These are phyloP conservation scores for Anniella stebbinsi DNA, from an alignment of 2,797 vertebrate species.

Conservation along the genomic window DNA sequence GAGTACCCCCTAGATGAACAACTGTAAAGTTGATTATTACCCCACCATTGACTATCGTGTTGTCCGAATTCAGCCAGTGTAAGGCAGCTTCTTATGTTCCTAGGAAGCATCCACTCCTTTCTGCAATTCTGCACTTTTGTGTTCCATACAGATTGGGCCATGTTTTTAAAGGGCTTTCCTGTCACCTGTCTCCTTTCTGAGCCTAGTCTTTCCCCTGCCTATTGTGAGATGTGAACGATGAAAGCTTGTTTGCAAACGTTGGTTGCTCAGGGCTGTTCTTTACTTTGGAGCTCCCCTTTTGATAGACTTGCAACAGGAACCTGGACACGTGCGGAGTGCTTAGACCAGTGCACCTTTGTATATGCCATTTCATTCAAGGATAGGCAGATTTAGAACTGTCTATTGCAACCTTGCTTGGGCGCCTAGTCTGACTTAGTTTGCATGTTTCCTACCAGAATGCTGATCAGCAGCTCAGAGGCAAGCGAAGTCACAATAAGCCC, in stretches of 20 bases:
- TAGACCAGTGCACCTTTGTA: background rate
- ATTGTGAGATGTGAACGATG: background rate
- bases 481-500: constrained; percentile 42
- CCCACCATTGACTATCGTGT: too few species aligned
- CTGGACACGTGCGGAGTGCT: background rate
- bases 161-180: background rate
- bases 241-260: background rate
- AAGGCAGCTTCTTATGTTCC: too few species aligned
- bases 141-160: background rate
- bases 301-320: background rate
- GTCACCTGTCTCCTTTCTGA: background rate
- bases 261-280: background rate
- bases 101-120: background rate
- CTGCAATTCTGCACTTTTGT: background rate
- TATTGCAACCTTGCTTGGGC: background rate
- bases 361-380: background rate
- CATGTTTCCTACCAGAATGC: constrained; percentile 14
- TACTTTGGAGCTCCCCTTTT: background rate
- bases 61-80: too few species aligned
- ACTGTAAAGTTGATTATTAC: too few species aligned
- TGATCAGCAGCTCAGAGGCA: constrained; percentile 50
- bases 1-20: too few species aligned
- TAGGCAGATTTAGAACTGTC: background rate
- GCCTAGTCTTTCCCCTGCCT: background rate
- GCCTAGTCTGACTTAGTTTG: background rate